These are phyloP conservation scores for Listrodromus nycthemerus DNA, from an alignment of 2,888 invertebrate genomes.

Conservation along the genomic window DNA sequence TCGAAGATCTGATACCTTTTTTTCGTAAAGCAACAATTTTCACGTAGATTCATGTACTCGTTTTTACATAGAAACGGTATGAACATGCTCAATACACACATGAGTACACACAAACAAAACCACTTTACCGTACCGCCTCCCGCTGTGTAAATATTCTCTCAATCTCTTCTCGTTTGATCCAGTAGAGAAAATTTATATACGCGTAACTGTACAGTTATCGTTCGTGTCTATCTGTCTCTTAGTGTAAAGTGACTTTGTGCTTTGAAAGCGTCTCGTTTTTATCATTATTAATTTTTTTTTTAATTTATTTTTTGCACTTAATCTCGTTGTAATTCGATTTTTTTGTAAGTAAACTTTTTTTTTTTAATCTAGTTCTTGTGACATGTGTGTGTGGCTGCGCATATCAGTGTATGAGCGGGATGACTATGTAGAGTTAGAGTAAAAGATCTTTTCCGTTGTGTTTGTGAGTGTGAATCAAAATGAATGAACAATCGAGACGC, in stretches of 20 bases:
- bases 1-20: background rate
- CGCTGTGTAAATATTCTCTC: conserved; percentile 37
- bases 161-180: conserved; percentile 50
- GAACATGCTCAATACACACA: conserved; percentile 24
- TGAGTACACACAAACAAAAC: conserved; percentile 17
- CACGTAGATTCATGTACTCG: conserved; percentile 58
- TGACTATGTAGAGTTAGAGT: conserved; percentile 42
- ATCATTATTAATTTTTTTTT: background rate
- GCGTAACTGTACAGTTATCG: conserved; percentile 17
- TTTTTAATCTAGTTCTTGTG: conserved; percentile 7
- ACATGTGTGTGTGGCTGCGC: conserved; percentile 57
- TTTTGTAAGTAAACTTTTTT: conserved; percentile 35
- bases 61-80: conserved; percentile 36
- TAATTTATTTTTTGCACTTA: conserved; percentile 45
- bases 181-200: conserved; percentile 33
- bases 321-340: conserved; percentile 49
- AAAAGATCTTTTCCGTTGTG: conserved; percentile 38
- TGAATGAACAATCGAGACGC: conserved; percentile 28
- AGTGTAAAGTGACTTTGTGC: conserved; percentile 48
- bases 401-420: conserved; percentile 49
- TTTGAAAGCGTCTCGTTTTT: conserved; percentile 48
- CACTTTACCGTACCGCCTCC: conserved; percentile 16
- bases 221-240: conserved; percentile 41
- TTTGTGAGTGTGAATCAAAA: conserved; percentile 13
- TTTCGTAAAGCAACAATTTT: conserved; percentile 40